phyloP scores from a whole-genome alignment of 2,888 invertebrate genomes.

The Chelonus formosanus region DNA sequence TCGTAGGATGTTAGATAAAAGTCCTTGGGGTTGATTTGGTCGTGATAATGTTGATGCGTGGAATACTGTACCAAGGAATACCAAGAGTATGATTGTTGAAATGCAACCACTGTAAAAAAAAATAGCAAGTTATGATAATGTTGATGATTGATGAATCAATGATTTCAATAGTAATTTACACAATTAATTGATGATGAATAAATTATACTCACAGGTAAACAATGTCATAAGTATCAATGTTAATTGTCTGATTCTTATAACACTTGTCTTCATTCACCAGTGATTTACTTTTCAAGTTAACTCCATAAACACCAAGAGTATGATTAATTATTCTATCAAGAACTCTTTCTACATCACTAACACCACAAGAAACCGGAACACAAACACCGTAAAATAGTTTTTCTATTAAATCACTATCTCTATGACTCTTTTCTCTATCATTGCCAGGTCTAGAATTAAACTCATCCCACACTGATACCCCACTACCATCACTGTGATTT shows the following conservation, averaged over 20 bases:
- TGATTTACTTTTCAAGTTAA: conserved; percentile 44
- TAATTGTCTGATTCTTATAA: conserved; percentile 45
- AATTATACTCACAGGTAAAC: conserved; percentile 50
- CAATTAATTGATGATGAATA: no score
- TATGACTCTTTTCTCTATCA: conserved; percentile 32
- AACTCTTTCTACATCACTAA: conserved; percentile 54
- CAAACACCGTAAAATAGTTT: conserved; percentile 69
- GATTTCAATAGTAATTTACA: no score
- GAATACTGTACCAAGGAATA: no score
- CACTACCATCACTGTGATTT: conserved; percentile 34
- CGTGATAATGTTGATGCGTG: no score
- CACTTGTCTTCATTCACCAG: conserved; percentile 47
- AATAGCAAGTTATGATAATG: no score
- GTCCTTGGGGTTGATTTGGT: no score
- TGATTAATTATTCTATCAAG: conserved; percentile 49
- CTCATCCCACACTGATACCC: conserved; percentile 45
- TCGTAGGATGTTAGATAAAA: no score
- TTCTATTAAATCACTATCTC: conserved; percentile 49
- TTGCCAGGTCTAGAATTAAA: conserved; percentile 39
- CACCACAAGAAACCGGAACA: conserved; percentile 66
- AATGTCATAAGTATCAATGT: conserved; percentile 45
- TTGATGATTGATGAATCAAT: no score
- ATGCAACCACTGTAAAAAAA: no score
- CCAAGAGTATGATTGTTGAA: no score
- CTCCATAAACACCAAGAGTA: conserved; percentile 46